Conservation (phyloP, 2,797 vertebrate species). For the Lagorchestes hirsutus region DNA sequence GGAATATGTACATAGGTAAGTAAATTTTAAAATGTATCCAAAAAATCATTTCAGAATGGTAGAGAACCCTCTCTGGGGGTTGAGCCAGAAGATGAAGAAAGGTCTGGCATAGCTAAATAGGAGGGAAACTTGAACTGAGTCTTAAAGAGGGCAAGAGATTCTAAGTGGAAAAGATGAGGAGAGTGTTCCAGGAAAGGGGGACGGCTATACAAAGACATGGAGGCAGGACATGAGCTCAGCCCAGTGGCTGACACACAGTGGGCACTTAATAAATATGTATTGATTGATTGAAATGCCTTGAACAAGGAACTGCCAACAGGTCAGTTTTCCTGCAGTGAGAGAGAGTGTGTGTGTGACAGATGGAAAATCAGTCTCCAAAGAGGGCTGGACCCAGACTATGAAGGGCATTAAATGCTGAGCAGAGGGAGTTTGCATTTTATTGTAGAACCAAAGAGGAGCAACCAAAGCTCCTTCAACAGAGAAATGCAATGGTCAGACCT, state of each 20-base stretch:
- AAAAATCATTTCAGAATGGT: background rate
- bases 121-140: background rate
- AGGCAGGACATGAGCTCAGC: background rate
- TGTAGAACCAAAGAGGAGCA: background rate
- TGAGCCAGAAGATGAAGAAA: background rate
- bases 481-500: background rate
- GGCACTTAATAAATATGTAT: background rate
- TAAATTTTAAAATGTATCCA: background rate
- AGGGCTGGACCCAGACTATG: background rate
- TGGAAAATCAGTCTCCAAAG: background rate
- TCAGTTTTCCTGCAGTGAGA: background rate
- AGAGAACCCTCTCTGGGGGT: background rate
- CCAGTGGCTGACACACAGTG: background rate
- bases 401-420: slow-evolving; percentile 21
- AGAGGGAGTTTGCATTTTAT: background rate
- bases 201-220: background rate
- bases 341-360: background rate
- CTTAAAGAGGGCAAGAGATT: background rate
- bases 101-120: background rate
- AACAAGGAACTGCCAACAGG: background rate
- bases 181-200: background rate
- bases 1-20: background rate
- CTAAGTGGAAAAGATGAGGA: background rate
- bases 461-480: background rate
- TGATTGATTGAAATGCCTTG: background rate